Evolutionary conservation across 2,888 invertebrate genomes (phyloP), one percentile per base, ranked within the genome.

Genomic region (Esperia sulphurella): DNA sequence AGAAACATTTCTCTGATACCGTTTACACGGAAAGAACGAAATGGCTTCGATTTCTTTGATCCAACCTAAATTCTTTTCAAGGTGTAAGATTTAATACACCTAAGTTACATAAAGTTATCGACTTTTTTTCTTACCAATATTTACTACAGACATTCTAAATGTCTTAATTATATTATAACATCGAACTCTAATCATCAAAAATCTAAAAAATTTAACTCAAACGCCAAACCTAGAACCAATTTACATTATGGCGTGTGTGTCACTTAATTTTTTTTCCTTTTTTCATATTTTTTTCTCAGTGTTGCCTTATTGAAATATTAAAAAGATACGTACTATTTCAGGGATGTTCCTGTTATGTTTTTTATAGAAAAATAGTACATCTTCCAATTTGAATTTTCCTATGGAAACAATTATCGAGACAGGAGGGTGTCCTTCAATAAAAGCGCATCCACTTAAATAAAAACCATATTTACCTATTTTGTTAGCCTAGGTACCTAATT

Each of bases 161-260:
- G 83, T 71, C 82, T 64, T 78, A 71, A 63, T 55, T 77, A 65
- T 69, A 77, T 71, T 75, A 71, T 75, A 63, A 63, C 71, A 68
- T 70, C 61, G 63, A 74, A 73, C 65, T 72, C 69, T 59, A 72
- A 79, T 60, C 83, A 81, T 81, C 61, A 76, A 84, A 82, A 80
- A 79, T 75, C 77, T 65, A 62, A 79, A 68, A 71, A 80, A 72
- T 79, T 79, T 77, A 77, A 79, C 79, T 75, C 74, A 83, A 87
- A 88, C 84, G 88, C 87, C 88, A 88, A 88, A 86, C 79, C 75
- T 74, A 83, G 77, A 83, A 80, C 79, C 82, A 84, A 89, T 88
- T 88, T 88, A 88, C 89, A 89, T 87, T 88, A 88, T 88, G 88
- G 89, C 88, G 89, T 89, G 89, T 89, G 88, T 89, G 88, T 88